phyloP scores from a whole-genome alignment of 2,113 vertebrate species.

The Pollimyrus isidori region DNA sequence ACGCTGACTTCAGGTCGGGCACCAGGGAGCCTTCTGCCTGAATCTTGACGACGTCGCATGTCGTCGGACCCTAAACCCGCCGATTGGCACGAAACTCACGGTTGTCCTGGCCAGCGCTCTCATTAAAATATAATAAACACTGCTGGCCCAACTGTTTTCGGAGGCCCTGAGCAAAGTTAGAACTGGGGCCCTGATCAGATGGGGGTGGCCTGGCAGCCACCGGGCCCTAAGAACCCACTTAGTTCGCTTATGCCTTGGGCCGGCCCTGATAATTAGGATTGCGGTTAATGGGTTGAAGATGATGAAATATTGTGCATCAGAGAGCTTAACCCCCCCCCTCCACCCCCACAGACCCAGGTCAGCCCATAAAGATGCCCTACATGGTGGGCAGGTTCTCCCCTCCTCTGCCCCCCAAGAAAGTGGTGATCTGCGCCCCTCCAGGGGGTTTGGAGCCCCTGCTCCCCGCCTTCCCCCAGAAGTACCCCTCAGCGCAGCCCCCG shows the following conservation, averaged over 20 bases:
- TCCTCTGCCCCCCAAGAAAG: conserved; percentile 98
- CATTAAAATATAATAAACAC: background rate
- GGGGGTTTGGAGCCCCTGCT: conserved; percentile 74
- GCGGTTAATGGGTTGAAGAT: background rate
- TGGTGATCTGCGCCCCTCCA: conserved; percentile 87
- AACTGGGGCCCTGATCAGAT: background rate
- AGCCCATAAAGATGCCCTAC: conserved; percentile 84
- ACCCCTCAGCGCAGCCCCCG: conserved; percentile 61
- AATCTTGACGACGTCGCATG: too few species aligned
- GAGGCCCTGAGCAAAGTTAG: background rate
- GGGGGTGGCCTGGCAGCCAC: background rate
- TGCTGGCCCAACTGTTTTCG: background rate
- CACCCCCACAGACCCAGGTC: conserved; percentile 67
- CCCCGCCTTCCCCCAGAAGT: conserved; percentile 75
- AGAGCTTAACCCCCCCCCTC: background rate
- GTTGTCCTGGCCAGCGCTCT: background rate
- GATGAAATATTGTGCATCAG: background rate
- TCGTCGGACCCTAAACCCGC: background rate
- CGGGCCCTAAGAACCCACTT: background rate
- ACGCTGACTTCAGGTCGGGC: background rate
- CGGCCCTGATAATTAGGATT: background rate
- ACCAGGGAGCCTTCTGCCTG: background rate
- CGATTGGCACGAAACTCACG: background rate
- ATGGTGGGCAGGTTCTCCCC: conserved; percentile 87
- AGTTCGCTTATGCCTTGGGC: background rate